A percentile compares a stretch with the other conserved stretches of the same genome.
These are phyloP conservation scores for Mizuhopecten yessoensis DNA, from an alignment of 1,140 invertebrate species.

Conservation along the genomic window DNA sequence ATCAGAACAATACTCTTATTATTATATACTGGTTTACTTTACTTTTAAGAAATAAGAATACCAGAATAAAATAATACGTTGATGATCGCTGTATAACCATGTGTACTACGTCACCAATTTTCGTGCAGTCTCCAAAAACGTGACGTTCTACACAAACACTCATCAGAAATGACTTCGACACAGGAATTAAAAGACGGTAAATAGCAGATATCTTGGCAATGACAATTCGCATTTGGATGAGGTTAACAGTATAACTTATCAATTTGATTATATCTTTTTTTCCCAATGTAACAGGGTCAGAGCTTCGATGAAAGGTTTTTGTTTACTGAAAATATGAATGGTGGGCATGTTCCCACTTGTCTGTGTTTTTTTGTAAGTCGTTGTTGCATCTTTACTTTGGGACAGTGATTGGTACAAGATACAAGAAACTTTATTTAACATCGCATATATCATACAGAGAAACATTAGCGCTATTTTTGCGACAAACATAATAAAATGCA, in stretches of 20 bases:
- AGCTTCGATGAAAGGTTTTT: neutral
- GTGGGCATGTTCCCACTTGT: neutral
- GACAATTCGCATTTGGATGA: neutral
- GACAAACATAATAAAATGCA: no score
- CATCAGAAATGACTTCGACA: constrained; percentile 73
- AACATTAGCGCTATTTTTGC: no score
- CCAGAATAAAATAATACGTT: no score
- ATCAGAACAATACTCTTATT: no score
- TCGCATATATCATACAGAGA: no score
- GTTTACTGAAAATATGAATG: neutral
- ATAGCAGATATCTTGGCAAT: constrained; percentile 21
- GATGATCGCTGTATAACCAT: no score
- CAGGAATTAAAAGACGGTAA: constrained; percentile 76
- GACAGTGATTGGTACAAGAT: no score
- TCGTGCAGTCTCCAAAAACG: neutral
- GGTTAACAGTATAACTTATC: neutral
- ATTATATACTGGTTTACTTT: no score
- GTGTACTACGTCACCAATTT: constrained; percentile 54
- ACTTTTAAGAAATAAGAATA: no score
- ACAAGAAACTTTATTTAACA: no score
- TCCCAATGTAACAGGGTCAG: neutral
- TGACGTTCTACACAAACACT: constrained; percentile 52
- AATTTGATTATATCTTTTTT: neutral
- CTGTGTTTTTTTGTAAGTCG: no score
- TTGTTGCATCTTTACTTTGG: no score